Base-by-base conservation (phyloP, 1,140 invertebrate species). In the Coptotermes formosanus region DNA sequence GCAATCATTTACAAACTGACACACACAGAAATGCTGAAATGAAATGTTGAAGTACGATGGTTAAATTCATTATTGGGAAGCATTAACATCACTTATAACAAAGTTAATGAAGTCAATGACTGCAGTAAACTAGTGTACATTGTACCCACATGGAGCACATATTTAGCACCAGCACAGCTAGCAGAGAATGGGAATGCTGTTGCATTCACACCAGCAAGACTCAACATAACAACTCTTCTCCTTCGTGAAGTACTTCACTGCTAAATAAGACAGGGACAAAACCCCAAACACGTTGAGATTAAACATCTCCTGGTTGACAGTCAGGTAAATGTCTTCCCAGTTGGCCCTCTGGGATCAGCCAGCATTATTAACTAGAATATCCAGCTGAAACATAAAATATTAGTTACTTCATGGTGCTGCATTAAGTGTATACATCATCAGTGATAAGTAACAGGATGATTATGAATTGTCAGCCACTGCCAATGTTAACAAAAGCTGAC, bases 301-400 rank as follows among this genome's bases (percentile, higher is more conserved):
- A 89, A 98, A 96, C 87, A 97, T 91, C 86, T 96, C 93, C 85
- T 92, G 92, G 89, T 98, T 96, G 2, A 98, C 96, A 83, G 92
- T 89, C 0, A 97, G 83, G 2, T 96, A 93, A 87, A 96, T 97
- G 4, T 95, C 92, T 87, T 95, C 94, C 94, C 96, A 97, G 52
- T 89, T 87, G 4, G 95, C 96, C 87, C 96, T 90, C 91, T 98
- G 97, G 48, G 95, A 95, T 87, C 96, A 90, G 8, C 96, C 96
- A n/a, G 96, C 96, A 92, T 97, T 97, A 89, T 96, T 96, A 0
- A 97, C 93, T 38, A 97, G 91, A 87, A 97, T 93, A 90, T 97
- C 95, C 19, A 97, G 89, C 94, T 95, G 87, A 9, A 19, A 30
- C 16, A 44, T n/a, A 30, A 6, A 12, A 75, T 3, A 25, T 75